Percentiles rank a stretch among this genome's conserved stretches.
Conservation (phyloP, 2,888 invertebrate genomes). For the Phania funesta region DNA sequence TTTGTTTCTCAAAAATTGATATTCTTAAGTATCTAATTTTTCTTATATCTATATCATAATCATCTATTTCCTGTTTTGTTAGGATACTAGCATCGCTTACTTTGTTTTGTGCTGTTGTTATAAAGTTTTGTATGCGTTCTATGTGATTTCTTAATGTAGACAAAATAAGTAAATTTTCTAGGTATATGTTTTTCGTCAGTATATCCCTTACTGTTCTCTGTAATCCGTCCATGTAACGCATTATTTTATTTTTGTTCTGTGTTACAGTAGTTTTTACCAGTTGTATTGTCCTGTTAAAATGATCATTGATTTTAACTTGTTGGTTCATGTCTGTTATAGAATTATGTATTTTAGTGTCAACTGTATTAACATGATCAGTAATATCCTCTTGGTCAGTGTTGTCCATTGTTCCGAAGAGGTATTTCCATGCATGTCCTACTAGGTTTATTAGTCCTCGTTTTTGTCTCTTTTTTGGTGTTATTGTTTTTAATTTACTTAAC, state of each 20-base stretch:
- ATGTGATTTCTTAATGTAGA: constrained; percentile 2
- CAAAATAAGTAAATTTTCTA: neutral
- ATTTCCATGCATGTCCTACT: constrained; percentile 19
- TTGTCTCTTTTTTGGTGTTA: constrained; percentile 17
- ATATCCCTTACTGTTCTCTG: neutral
- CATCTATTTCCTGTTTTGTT: constrained; percentile 17
- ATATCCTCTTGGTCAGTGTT: constrained; percentile 12
- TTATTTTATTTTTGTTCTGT: constrained; percentile 7
- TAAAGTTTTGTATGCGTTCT: neutral
- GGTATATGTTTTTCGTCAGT: neutral
- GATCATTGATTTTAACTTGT: constrained; percentile 18
- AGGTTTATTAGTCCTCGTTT: constrained; percentile 23
- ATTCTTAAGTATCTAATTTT: constrained; percentile 12
- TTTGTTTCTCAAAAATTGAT: constrained; percentile 5
- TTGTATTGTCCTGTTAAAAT: constrained; percentile 31
- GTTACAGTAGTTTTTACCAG: constrained; percentile 24
- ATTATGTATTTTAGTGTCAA: constrained; percentile 6
- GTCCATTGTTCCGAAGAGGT: constrained; percentile 26
- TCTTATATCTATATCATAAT: constrained; percentile 16
- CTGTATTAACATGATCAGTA: constrained; percentile 10
- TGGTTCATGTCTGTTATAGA: constrained; percentile 23
- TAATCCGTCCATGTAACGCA: neutral
- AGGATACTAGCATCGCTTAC: neutral
- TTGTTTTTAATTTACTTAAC: constrained; percentile 34
- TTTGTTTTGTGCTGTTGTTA: neutral